These are phyloP conservation scores for Drosophila ohnishii DNA, from an alignment of 1,140 invertebrate genomes.

Conservation along the genomic window DNA sequence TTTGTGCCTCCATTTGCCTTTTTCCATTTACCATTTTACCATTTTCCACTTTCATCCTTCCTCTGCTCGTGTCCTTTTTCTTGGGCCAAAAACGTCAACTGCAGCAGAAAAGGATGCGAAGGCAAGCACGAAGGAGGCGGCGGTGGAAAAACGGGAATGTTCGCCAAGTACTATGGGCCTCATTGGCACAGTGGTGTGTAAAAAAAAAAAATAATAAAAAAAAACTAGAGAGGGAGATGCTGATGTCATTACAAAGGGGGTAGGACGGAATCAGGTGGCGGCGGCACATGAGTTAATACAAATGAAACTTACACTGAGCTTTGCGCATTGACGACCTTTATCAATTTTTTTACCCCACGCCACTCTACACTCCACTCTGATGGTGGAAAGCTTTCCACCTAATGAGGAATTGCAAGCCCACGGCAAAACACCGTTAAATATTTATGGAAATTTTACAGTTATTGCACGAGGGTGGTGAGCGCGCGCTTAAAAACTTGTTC, in stretches of 20 bases:
- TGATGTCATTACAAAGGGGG: constrained; percentile 39
- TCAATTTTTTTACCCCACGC: neutral
- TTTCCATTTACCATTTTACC: constrained; percentile 9
- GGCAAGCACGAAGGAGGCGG: neutral
- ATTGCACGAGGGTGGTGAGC: constrained; percentile 11
- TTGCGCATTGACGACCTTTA: constrained; percentile 15
- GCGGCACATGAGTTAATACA: constrained; percentile 46
- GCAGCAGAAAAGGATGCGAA: constrained; percentile 41
- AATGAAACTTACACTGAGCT: constrained; percentile 43
- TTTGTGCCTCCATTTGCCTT: constrained; percentile 21
- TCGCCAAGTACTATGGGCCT: constrained; percentile 28
- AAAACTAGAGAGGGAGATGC: constrained; percentile 19
- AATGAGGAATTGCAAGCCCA: constrained; percentile 32
- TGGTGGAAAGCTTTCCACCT: constrained; percentile 24
- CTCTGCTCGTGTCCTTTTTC: constrained; percentile 28
- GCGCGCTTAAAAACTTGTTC: constrained; percentile 15
- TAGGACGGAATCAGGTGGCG: constrained; percentile 29
- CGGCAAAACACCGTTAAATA: constrained; percentile 30
- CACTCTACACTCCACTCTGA: neutral
- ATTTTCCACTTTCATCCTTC: constrained; percentile 13
- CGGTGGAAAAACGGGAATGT: constrained; percentile 7
- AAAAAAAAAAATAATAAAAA: neutral
- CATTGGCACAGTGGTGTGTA: neutral
- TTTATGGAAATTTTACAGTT: constrained; percentile 47
- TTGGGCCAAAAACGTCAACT: constrained; percentile 49